Evolutionary conservation across 2,113 vertebrate species (phyloP).

Genomic region (Oriolus oriolus): DNA sequence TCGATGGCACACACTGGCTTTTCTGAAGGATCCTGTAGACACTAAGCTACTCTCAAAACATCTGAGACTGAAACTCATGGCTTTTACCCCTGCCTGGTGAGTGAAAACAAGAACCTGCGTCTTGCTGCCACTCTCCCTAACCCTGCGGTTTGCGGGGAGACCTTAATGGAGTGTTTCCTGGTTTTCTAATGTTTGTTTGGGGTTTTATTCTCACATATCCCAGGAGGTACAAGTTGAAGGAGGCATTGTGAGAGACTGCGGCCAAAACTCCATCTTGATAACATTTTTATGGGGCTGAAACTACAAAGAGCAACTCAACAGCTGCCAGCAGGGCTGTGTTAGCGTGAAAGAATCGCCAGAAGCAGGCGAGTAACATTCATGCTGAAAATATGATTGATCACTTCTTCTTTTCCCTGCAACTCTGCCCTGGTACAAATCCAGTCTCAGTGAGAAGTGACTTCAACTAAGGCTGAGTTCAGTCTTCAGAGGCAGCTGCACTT

Average conservation of each 20-base stretch:
- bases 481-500: neutral
- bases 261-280: slow-evolving; percentile 41
- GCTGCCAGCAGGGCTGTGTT: neutral
- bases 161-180: neutral
- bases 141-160: neutral
- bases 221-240: neutral
- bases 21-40: neutral
- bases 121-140: fast-evolving
- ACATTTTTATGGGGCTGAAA: slow-evolving; percentile 31
- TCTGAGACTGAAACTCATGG: neutral
- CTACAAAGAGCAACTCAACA: slow-evolving; percentile 10
- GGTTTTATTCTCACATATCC: neutral
- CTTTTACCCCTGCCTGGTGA: neutral
- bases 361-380: neutral
- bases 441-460: neutral
- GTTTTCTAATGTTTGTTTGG: neutral
- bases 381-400: slow-evolving; percentile 35
- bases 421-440: neutral
- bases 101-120: neutral
- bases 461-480: neutral
- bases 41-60: neutral
- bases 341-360: neutral
- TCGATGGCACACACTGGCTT: neutral
- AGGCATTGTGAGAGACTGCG: neutral
- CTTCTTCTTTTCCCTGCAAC: neutral